Base-by-base conservation (phyloP, 2,797 vertebrate genomes). In the Semotilus atromaculatus region DNA sequence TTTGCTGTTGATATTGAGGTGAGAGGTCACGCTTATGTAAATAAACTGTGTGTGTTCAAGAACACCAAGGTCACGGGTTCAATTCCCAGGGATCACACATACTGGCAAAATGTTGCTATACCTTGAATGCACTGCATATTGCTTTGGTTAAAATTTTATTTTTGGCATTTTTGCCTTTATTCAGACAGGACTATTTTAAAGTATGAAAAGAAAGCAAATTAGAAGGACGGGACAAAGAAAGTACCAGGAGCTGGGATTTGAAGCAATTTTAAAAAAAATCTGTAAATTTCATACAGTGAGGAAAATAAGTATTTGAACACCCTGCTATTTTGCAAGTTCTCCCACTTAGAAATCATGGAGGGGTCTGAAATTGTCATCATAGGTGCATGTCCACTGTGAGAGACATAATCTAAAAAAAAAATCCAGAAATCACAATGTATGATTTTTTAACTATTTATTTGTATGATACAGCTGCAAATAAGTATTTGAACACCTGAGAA, bases 11-110 rank as follows among this genome's bases (percentile, higher is more conserved):
- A 67, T 51, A 53, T 43, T 36, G 58, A 83, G 62, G 62, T 36
- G n/a, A 80, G 26, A 80, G 77, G 58, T 34, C 82, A 76, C 2
- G 8, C 40, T 48, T 48, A 62, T 78, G 76, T 79, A 79, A 79
- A 79, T 79, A 79, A 79, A 66, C 76, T 45, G 26, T 21, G 76
- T 10, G 16, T 79, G 76, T 66, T 38, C 76, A 23, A 66, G 58
- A 79, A 64, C 58, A 29, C 76, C 40, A 51, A 19, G 77, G 77
- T 67, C 77, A 80, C 34, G 62, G 43, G 62, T 67, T 80, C 77
- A 80, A 7, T 51, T 31, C 40, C 62, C 77, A 67, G 29, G 38
- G 62, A 67, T 67, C 29, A 80, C 43, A 67, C 11, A 16, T 36
- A 36, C 19, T 48, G 40, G 60, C 26, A 67, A 67, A 31, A 80